A percentile compares a stretch with the other conserved stretches of the same genome.
These are phyloP conservation scores for Strix uralensis DNA, from an alignment of 2,113 vertebrate species.

Conservation along the genomic window DNA sequence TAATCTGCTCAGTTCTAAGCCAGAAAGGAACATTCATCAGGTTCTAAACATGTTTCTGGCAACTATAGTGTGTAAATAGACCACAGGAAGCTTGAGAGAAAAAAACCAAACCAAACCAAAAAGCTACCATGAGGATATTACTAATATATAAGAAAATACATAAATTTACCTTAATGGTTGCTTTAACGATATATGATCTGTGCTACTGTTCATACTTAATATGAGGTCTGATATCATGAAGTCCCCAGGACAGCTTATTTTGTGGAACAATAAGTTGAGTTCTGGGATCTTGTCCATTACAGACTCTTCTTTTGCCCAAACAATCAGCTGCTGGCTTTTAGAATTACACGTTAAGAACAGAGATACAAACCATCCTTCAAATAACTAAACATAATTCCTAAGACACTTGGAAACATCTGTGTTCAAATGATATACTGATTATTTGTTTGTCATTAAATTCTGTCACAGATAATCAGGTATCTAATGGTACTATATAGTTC, in stretches of 20 bases:
- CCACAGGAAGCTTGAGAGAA: neutral
- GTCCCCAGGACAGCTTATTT: neutral
- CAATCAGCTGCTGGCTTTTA: neutral
- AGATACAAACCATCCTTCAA: neutral
- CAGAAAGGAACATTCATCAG: neutral
- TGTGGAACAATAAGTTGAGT: neutral
- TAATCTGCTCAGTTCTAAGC: neutral
- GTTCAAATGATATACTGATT: neutral
- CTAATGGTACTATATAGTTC: neutral
- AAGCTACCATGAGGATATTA: neutral
- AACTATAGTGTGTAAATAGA: neutral
- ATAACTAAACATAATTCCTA: neutral
- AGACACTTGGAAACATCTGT: neutral
- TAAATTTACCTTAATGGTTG: neutral
- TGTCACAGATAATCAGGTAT: neutral
- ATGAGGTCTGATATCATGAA: neutral
- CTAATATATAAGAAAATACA: neutral
- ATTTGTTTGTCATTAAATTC: neutral
- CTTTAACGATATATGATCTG: neutral
- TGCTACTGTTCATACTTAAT: neutral
- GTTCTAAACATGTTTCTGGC: neutral
- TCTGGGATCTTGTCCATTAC: neutral
- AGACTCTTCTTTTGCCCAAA: neutral
- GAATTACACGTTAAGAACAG: neutral
- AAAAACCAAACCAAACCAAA: neutral